Base-by-base conservation (phyloP, 53 echinoderm and acorn worm genomes). In the Glandiceps talaboti region DNA sequence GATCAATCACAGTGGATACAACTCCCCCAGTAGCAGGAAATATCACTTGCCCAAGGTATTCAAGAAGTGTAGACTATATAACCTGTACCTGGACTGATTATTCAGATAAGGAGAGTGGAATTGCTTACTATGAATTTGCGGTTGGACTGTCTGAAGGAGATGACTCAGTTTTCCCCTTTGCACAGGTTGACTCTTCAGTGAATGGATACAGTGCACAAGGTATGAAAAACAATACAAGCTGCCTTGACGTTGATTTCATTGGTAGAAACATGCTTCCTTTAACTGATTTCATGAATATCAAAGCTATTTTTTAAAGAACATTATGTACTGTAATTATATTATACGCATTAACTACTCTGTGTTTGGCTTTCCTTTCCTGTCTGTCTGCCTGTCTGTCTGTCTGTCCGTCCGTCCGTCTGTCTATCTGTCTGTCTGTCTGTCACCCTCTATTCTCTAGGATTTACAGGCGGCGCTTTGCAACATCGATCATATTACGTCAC, bases 41-140 rank as follows among this genome's bases (percentile, higher is more conserved):
- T 6, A 20, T 45, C 6, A 45, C 64, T 12, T 45, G 64, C 64
- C 20, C 64, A 12, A 6, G 6, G 64, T 45, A 45, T 20, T 6
- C 20, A 20, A 45, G 64, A 45, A 77, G 77, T 77, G 77, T 25
- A 26, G 25, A 29, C 20, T 29, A 28, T 1, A 1, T 77, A 1
- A 29, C 27, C 27, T 77, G 77, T 25, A 29, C 77, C 1, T 77
- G 77, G 77, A 26, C 77, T 28, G 77, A 30, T 30, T 77, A 29
- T 77, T 25, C 25, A 14, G 77, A 77, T 25, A 29, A 29, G 29
- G 77, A 77, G 30, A 29, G 29, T 1, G 77, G 77, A 28, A 77
- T 77, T 77, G 77, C 29, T 29, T 29, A 14, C 1, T 77, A 77
- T 25, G 25, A 29, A 29, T 77, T 77, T 29, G 28, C 77, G 1